These are phyloP conservation scores for Laticauda colubrina DNA, from an alignment of 2,113 vertebrate genomes.

Conservation along the genomic window DNA sequence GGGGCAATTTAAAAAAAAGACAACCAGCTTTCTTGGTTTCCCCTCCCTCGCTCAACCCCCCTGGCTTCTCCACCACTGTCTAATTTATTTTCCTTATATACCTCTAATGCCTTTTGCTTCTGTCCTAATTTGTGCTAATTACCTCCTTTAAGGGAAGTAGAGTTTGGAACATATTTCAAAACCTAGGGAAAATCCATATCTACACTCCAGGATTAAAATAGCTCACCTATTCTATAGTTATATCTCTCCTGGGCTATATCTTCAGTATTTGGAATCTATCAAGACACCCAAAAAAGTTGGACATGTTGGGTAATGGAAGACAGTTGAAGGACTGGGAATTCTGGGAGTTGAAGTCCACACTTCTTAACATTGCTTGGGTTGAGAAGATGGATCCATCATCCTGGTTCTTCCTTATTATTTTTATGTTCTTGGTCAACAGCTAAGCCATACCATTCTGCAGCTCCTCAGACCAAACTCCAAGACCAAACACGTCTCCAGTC, in stretches of 20 bases:
- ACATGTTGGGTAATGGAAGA: neutral
- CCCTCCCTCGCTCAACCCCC: too few species aligned
- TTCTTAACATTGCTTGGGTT: neutral
- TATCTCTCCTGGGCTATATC: neutral
- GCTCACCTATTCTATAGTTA: neutral
- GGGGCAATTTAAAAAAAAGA: neutral
- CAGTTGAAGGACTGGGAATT: neutral
- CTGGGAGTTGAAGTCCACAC: too few species aligned
- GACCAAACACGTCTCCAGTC: neutral
- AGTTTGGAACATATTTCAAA: neutral
- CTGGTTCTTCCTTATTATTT: neutral
- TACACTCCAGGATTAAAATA: neutral
- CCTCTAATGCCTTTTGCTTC: neutral
- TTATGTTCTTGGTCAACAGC: neutral
- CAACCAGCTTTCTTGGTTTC: neutral
- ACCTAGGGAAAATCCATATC: neutral
- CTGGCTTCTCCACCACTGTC: neutral
- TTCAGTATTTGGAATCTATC: neutral
- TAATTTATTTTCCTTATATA: neutral
- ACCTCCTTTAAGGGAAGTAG: neutral
- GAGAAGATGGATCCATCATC: neutral
- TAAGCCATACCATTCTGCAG: neutral
- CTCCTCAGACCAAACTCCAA: neutral
- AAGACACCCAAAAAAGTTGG: neutral
- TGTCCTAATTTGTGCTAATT: neutral